Conservation (phyloP, 2,797 vertebrate species). For the Gymnothorax reevesii region DNA sequence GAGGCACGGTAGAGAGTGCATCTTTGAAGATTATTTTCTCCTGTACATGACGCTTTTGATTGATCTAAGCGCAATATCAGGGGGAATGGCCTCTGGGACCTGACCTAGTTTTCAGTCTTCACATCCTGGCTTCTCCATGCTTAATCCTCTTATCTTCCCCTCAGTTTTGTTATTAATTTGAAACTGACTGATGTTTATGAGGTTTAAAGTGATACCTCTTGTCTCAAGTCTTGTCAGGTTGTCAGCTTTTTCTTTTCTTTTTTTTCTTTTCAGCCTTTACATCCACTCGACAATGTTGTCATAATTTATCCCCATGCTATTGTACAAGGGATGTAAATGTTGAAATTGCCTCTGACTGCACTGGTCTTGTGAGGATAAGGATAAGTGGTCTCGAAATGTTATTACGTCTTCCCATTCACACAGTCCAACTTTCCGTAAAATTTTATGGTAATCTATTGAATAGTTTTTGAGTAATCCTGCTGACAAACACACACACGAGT, state of each 20-base stretch:
- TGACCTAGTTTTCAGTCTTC: constrained; percentile 50
- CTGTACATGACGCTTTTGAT: constrained; percentile 31
- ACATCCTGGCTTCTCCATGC: background rate
- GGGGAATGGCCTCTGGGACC: constrained; percentile 44
- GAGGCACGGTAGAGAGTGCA: background rate
- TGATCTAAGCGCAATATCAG: constrained; percentile 44
- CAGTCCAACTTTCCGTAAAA: too few relatives aligned
- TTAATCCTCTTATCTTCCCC: background rate
- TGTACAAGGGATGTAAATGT: background rate
- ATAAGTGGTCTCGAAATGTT: too few relatives aligned
- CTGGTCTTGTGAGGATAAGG: background rate
- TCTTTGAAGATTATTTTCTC: constrained; percentile 25
- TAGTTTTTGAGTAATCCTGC: too few relatives aligned
- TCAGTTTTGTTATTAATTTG: constrained; percentile 15
- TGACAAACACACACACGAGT: too few relatives aligned
- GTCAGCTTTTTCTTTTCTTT: background rate
- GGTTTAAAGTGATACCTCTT: constrained; percentile 4
- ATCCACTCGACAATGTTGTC: background rate
- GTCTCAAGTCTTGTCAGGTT: constrained; percentile 20
- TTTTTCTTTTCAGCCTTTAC: background rate
- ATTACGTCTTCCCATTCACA: too few relatives aligned
- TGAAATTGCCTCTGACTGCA: background rate
- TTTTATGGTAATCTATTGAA: too few relatives aligned
- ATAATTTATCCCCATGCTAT: background rate
- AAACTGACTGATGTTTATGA: background rate